These are phyloP conservation scores for Lasius fuliginosus DNA, from an alignment of 2,888 invertebrate genomes.

Conservation along the genomic window DNA sequence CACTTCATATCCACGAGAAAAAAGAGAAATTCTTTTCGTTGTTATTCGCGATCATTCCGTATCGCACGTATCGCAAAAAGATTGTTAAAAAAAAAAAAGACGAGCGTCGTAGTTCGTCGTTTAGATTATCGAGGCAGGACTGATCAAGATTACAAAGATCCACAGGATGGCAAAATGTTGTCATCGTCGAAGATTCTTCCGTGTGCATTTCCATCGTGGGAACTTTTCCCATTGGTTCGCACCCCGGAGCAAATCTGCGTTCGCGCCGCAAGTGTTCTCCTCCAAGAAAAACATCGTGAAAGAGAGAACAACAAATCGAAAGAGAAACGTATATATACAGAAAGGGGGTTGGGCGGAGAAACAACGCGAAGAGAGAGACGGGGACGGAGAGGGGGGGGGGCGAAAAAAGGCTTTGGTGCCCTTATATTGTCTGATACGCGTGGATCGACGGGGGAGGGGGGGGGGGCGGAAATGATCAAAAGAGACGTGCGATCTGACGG, in stretches of 20 bases:
- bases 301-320: conserved; percentile 65
- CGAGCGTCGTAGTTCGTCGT: not conserved
- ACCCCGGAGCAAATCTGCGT: conserved; percentile 24
- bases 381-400: not conserved
- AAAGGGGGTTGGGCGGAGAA: conserved; percentile 58
- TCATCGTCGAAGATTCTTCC: not conserved
- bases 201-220: not conserved
- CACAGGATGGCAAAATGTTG: not conserved
- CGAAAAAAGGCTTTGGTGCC: not conserved
- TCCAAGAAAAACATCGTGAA: conserved; percentile 73
- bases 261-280: conserved; percentile 60
- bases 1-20: conserved; percentile 73
- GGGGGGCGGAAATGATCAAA: conserved; percentile 55
- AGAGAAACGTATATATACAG: conserved; percentile 71
- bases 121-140: conserved; percentile 76
- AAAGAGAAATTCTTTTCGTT: conserved; percentile 46
- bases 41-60: not conserved
- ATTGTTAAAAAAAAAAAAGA: not conserved
- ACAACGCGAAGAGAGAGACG: conserved; percentile 68
- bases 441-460: not conserved
- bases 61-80: not conserved
- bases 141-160: conserved; percentile 80
- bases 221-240: conserved; percentile 26
- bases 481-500: conserved; percentile 65
- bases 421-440: conserved; percentile 33